Conservation (phyloP, 2,797 vertebrate genomes). For the Holocentrus rufus region DNA sequence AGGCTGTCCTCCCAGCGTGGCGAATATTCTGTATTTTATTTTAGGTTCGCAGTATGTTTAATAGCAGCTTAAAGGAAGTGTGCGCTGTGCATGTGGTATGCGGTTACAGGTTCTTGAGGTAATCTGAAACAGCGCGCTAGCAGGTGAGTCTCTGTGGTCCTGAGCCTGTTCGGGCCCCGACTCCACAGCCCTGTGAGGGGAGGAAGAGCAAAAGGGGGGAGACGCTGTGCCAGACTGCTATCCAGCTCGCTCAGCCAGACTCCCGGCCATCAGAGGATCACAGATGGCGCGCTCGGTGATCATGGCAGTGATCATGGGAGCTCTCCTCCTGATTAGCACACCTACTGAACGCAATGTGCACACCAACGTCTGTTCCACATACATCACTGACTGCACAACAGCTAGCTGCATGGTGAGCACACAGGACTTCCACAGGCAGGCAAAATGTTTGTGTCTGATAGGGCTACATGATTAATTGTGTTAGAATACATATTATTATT, state of each 20-base stretch:
- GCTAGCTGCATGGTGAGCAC: conserved; percentile 12
- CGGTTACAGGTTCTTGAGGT: conserved; percentile 45
- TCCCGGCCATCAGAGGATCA: conserved; percentile 62
- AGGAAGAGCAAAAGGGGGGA: conserved; percentile 23
- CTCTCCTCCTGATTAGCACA: conserved; percentile 77
- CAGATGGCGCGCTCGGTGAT: conserved; percentile 81
- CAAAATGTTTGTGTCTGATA: not conserved
- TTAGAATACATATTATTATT: no score
- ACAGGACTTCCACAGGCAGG: conserved; percentile 11
- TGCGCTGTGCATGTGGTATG: conserved; percentile 33
- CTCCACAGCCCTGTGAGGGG: conserved; percentile 32
- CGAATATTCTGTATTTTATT: conserved; percentile 24
- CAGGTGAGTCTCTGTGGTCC: conserved; percentile 2
- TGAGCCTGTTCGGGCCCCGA: conserved; percentile 4
- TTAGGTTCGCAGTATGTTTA: conserved; percentile 28
- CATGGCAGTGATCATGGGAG: conserved; percentile 73
- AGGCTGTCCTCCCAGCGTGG: not conserved
- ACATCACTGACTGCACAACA: conserved; percentile 46
- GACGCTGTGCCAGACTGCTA: conserved; percentile 49
- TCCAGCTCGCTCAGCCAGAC: conserved; percentile 64
- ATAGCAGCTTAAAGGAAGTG: conserved; percentile 12
- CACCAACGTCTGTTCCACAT: conserved; percentile 72
- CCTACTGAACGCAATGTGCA: conserved; percentile 73
- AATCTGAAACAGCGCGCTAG: conserved; percentile 4
- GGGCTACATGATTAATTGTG: not conserved